A percentile compares a stretch with the other conserved stretches of the same genome.
These are phyloP conservation scores for Zootermopsis nevadensis DNA, from an alignment of 2,888 invertebrate genomes.

Conservation along the genomic window DNA sequence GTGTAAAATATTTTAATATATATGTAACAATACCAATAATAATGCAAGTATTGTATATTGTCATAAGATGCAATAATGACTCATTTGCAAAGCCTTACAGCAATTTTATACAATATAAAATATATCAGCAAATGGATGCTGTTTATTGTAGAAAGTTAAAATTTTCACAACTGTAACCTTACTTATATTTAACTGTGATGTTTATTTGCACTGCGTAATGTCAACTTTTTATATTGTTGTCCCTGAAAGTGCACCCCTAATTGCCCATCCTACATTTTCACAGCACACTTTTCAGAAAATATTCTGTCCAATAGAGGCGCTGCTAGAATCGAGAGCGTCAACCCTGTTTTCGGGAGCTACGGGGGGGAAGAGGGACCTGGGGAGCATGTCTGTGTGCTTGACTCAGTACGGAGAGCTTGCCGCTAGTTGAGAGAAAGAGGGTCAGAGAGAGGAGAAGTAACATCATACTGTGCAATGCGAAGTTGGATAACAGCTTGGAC, in stretches of 20 bases:
- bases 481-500: conserved; percentile 1
- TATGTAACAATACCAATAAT: too few relatives aligned
- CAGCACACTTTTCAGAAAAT: background rate
- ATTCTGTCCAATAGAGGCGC: conserved; percentile 19
- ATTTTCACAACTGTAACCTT: too few relatives aligned
- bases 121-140: too few relatives aligned
- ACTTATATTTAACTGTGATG: background rate
- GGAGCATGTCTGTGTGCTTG: conserved; percentile 33
- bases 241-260: background rate
- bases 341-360: background rate
- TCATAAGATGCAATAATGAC: too few relatives aligned
- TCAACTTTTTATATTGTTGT: background rate
- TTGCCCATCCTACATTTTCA: background rate
- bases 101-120: background rate
- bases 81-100: background rate
- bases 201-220: background rate
- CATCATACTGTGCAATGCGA: background rate
- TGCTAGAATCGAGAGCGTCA: conserved; percentile 12
- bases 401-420: background rate
- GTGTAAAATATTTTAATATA: too few relatives aligned
- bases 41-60: too few relatives aligned
- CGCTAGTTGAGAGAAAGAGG: conserved; percentile 38
- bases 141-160: too few relatives aligned
- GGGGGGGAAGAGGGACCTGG: conserved; percentile 12
- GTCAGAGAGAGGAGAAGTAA: conserved; percentile 34